These are phyloP conservation scores for Sycophaga agraensis DNA, from an alignment of 1,140 invertebrate genomes.

Conservation along the genomic window DNA sequence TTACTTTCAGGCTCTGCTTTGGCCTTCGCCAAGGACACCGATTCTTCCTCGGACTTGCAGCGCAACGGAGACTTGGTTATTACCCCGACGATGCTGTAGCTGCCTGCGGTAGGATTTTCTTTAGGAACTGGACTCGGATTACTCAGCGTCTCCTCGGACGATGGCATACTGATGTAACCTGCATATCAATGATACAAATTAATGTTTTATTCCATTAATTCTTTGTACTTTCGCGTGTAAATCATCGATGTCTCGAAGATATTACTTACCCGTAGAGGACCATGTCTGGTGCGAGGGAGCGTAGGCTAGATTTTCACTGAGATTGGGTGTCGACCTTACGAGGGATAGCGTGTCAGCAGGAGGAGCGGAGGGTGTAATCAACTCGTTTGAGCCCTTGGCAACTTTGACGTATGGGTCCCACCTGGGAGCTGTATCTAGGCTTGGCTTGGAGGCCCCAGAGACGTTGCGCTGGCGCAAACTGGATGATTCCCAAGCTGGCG, in stretches of 20 bases:
- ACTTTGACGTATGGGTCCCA: constrained; percentile 51
- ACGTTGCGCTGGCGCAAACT: constrained; percentile 52
- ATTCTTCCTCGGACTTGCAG: constrained; percentile 37
- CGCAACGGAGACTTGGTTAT: constrained; percentile 33
- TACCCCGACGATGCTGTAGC: constrained; percentile 43
- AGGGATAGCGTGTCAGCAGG: constrained; percentile 44
- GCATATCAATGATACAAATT: not conserved
- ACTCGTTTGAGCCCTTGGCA: constrained; percentile 37
- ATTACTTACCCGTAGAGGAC: constrained; percentile 43
- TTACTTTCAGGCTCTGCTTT: constrained; percentile 25
- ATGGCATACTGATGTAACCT: constrained; percentile 55
- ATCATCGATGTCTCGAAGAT: too few relatives aligned
- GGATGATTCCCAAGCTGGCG: constrained; percentile 47
- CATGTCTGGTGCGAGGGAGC: constrained; percentile 47
- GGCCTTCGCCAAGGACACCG: constrained; percentile 27
- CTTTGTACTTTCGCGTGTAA: too few relatives aligned
- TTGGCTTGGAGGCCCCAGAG: constrained; percentile 31
- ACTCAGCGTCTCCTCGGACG: constrained; percentile 48
- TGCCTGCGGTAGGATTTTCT: constrained; percentile 29
- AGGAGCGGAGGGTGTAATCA: constrained; percentile 34
- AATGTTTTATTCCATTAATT: too few relatives aligned
- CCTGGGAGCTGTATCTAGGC: constrained; percentile 29
- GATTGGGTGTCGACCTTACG: constrained; percentile 49
- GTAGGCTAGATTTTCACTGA: constrained; percentile 44
- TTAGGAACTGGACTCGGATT: constrained; percentile 48